phyloP scores from a whole-genome alignment of 2,888 invertebrate species.

The Temnothorax rugatulus region DNA sequence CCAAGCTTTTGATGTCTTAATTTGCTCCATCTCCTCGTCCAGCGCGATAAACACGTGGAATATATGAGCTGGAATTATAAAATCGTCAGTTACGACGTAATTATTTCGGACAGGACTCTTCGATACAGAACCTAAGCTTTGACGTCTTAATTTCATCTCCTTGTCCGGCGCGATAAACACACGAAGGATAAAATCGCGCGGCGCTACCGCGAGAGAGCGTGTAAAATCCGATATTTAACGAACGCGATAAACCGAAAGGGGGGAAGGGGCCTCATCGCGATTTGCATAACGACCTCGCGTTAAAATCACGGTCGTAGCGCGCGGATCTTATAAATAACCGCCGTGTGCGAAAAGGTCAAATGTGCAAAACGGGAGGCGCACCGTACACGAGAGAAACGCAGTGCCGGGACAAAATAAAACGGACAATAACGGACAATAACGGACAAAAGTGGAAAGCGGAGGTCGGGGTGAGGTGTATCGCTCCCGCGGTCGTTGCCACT shows the following conservation, averaged over 20 bases:
- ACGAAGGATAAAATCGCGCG: constrained; percentile 43
- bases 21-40: not conserved
- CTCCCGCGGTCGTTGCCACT: not conserved
- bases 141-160: not conserved
- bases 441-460: constrained; percentile 47
- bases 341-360: constrained; percentile 66
- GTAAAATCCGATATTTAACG: constrained; percentile 52
- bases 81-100: not conserved
- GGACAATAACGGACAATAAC: constrained; percentile 65
- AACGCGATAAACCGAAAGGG: constrained; percentile 64
- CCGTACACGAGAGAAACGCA: constrained; percentile 33
- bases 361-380: constrained; percentile 31
- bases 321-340: constrained; percentile 70
- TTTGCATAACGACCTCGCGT: constrained; percentile 71
- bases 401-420: constrained; percentile 42
- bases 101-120: not conserved
- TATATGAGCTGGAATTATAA: constrained; percentile 34
- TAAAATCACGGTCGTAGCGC: constrained; percentile 71
- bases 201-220: constrained; percentile 34
- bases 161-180: not conserved
- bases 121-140: not conserved
- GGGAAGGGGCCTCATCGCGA: constrained; percentile 54
- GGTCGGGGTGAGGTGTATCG: no score
- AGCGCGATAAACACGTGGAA: constrained; percentile 6
- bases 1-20: not conserved